These are phyloP conservation scores for Neopelma chrysocephalum DNA, from an alignment of 2,797 vertebrate genomes.

Conservation along the genomic window DNA sequence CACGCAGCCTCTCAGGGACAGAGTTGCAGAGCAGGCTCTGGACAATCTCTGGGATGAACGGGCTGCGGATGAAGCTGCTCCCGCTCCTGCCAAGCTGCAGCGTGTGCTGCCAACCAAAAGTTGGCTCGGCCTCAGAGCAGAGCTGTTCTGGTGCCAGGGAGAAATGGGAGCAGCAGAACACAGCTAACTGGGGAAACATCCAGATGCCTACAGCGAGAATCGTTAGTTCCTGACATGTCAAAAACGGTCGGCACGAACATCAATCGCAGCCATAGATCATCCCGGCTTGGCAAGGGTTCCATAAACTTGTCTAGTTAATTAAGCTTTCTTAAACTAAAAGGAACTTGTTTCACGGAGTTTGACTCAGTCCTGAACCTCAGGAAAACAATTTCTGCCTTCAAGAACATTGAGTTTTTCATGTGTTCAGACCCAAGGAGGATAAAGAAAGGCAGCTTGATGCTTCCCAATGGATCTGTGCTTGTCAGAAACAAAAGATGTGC, in stretches of 20 bases:
- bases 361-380: background rate
- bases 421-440: background rate
- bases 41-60: background rate
- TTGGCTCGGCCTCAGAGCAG: background rate
- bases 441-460: background rate
- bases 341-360: background rate
- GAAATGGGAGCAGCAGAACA: slow-evolving; percentile 17
- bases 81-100: background rate
- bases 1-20: background rate
- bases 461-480: background rate
- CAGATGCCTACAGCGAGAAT: slow-evolving; percentile 21
- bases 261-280: slow-evolving; percentile 10
- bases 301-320: slow-evolving; percentile 33
- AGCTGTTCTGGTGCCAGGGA: slow-evolving; percentile 29
- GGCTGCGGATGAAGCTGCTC: background rate
- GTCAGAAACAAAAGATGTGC: background rate
- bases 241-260: background rate
- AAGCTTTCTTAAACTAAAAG: slow-evolving; percentile 16
- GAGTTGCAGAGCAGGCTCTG: background rate
- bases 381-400: background rate
- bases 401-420: background rate
- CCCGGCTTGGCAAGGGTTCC: background rate
- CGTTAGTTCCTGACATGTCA: background rate
- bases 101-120: slow-evolving; percentile 5
- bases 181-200: background rate